A percentile compares a stretch with the other conserved stretches of the same genome.
phyloP scores from a whole-genome alignment of 2,888 invertebrate genomes.

The Parnassius smintheus region DNA sequence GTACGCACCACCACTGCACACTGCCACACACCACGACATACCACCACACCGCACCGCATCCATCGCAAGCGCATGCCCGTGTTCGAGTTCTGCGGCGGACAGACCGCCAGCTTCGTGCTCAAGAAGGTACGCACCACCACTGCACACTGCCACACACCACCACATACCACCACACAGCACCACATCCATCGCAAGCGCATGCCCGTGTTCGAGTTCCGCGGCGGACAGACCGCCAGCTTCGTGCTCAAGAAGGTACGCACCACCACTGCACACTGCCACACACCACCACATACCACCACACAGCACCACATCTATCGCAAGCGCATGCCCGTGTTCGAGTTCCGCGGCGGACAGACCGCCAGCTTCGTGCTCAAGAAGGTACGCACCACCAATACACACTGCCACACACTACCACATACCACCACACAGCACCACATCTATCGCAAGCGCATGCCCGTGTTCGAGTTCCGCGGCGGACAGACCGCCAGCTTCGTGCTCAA shows the following conservation, averaged over 20 bases:
- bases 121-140: slow-evolving; percentile 84
- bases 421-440: slow-evolving; percentile 88
- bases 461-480: slow-evolving; percentile 96
- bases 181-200: slow-evolving; percentile 93
- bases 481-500: slow-evolving; percentile 99
- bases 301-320: slow-evolving; percentile 99
- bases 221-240: slow-evolving; percentile 96
- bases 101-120: slow-evolving; percentile 98
- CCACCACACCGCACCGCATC: slow-evolving; percentile 84
- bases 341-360: slow-evolving; percentile 97
- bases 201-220: slow-evolving; percentile 98
- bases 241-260: slow-evolving; percentile 92
- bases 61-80: slow-evolving; percentile 99
- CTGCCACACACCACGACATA: too few species aligned
- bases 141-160: slow-evolving; percentile 82
- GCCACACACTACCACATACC: too few species aligned
- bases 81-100: slow-evolving; percentile 95
- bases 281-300: slow-evolving; percentile 73
- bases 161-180: slow-evolving; percentile 79
- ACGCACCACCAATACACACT: slow-evolving; percentile 16
- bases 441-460: slow-evolving; percentile 98
- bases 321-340: slow-evolving; percentile 98
- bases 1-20: slow-evolving; percentile 47
- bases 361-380: slow-evolving; percentile 98
- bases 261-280: slow-evolving; percentile 92